Percentiles rank a stretch among this genome's conserved stretches.
Conservation (phyloP, 2,888 invertebrate genomes). For the Dasypogon diadema region DNA sequence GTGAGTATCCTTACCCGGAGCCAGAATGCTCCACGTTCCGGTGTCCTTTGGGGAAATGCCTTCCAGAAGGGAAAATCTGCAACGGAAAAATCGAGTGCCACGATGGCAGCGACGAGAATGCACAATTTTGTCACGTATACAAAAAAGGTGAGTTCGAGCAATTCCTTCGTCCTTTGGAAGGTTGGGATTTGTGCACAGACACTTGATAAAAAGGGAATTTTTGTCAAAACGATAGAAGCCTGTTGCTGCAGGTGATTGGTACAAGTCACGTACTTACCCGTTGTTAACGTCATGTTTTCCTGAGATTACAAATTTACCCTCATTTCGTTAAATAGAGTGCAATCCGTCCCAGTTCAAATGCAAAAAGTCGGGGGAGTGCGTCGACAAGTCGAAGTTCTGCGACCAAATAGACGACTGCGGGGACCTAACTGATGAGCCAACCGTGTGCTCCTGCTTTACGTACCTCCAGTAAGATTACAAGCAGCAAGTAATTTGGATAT, state of each 20-base stretch:
- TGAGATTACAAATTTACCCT: slow-evolving; percentile 22
- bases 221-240: neutral
- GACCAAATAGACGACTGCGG: slow-evolving; percentile 77
- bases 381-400: slow-evolving; percentile 78
- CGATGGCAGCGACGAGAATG: slow-evolving; percentile 76
- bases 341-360: slow-evolving; percentile 74
- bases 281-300: slow-evolving; percentile 12
- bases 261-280: neutral
- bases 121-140: slow-evolving; percentile 60
- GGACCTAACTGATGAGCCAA: slow-evolving; percentile 80
- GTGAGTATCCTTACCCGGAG: slow-evolving; percentile 57
- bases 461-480: slow-evolving; percentile 72
- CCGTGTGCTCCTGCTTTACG: slow-evolving; percentile 74
- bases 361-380: slow-evolving; percentile 74
- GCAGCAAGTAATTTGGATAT: neutral
- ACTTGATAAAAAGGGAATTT: neutral
- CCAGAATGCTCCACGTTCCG: slow-evolving; percentile 73
- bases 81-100: slow-evolving; percentile 78
- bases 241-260: slow-evolving; percentile 5
- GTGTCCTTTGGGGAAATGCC: slow-evolving; percentile 79
- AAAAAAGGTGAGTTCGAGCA: slow-evolving; percentile 59
- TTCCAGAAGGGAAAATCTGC: slow-evolving; percentile 73
- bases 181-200: neutral
- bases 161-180: neutral
- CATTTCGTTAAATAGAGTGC: slow-evolving; percentile 74